Base-by-base conservation (phyloP, 2,888 invertebrate species). In the Acanthosepion esculentum region DNA sequence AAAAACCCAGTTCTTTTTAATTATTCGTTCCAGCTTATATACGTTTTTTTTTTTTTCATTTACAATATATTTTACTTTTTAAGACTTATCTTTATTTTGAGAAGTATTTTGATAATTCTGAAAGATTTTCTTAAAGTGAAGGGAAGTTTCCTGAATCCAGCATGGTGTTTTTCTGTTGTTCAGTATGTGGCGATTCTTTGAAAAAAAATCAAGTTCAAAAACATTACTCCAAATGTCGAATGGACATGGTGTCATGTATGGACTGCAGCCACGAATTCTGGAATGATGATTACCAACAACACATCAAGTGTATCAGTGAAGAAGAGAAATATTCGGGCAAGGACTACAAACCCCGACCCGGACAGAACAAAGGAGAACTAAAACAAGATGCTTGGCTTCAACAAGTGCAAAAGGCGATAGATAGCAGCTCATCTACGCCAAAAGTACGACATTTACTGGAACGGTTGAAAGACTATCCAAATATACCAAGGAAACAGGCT, bases 91-190 rank as follows among this genome's bases (percentile, higher is more conserved):
- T n/a, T 78, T 15, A 15, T 18, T 3, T 15, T 10, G 5, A n/a
- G 33, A 15, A 78, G 78, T 78, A 78, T 78, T 12, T 15, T 78
- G 3, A 78, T 33, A 5, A 10, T 78, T 78, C 12, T n/a, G n/a
- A 15, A n/a, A 78, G n/a, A 78, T n/a, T 78, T 33, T 78, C 2
- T 12, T 78, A n/a, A 78, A 15, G n/a, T 2, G 7, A 29, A 10
- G 12, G 10, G 29, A 64, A 26, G 29, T 29, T 6, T 29, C 0
- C 10, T 10, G 3, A 78, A n/a, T 6, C 5, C 48, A 95, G 29
- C 29, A 99, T 99, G 99, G 99, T 99, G 92, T 98, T 99, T 94
- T 99, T 99, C 97, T 98, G 98, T 26, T 99, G 99, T 97, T 98
- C 98, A 96, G 98, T 98, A 96, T 99, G 99, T 97, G 99, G 99